Conservation (phyloP, 2,888 invertebrate species). For the Iselma pallidipennis region DNA sequence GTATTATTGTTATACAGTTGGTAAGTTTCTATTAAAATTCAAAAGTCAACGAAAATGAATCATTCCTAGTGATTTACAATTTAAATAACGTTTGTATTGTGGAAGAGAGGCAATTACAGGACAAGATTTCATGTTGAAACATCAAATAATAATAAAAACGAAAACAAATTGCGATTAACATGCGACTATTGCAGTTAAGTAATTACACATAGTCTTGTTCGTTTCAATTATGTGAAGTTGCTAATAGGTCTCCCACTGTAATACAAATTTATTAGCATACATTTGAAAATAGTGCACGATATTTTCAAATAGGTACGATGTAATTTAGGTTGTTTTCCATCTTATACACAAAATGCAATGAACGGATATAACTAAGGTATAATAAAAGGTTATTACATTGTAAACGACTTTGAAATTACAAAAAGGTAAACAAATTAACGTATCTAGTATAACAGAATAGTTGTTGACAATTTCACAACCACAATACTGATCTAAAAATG, state of each 20-base stretch:
- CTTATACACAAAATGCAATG: neutral
- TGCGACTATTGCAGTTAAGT: neutral
- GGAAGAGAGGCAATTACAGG: slow-evolving; percentile 5
- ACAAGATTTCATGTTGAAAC: slow-evolving; percentile 17
- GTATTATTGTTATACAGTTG: neutral
- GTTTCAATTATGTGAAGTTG: neutral
- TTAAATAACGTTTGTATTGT: slow-evolving; percentile 1
- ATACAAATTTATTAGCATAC: neutral
- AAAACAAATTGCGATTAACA: neutral
- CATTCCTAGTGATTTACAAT: neutral
- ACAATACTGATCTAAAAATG: too few relatives aligned
- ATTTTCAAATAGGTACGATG: neutral
- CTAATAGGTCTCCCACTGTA: neutral
- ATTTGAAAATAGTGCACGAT: neutral
- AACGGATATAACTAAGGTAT: neutral
- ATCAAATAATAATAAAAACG: slow-evolving; percentile 18
- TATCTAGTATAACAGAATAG: neutral
- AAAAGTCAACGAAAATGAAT: neutral
- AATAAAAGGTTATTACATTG: neutral
- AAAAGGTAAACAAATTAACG: neutral
- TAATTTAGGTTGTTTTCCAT: neutral
- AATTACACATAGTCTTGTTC: neutral
- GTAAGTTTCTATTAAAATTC: slow-evolving; percentile 1
- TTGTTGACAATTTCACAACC: too few relatives aligned
- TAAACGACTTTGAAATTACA: neutral